Evolutionary conservation across 2,888 invertebrate species (phyloP).

Genomic region (Macrosoma leucophasiata): DNA sequence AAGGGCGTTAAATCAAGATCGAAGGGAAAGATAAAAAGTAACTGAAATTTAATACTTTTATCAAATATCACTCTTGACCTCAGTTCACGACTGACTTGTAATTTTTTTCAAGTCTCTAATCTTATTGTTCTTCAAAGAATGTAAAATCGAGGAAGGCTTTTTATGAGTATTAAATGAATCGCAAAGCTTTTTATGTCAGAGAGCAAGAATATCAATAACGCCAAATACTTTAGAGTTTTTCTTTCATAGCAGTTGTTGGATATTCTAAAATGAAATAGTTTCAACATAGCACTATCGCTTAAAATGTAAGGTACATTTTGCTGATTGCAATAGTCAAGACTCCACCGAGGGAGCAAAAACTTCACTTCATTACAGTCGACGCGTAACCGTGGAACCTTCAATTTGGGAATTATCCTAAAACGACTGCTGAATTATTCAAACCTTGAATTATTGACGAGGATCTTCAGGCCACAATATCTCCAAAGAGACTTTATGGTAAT

Average conservation of each 20-base stretch:
- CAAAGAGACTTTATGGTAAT: slow-evolving; percentile 52
- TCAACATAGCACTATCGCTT: neutral
- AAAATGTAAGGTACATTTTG: slow-evolving; percentile 7
- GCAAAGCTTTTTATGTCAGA: no score
- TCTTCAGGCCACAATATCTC: slow-evolving; percentile 49
- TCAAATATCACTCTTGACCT: slow-evolving; percentile 52
- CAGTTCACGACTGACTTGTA: no score
- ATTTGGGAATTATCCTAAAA: slow-evolving; percentile 62
- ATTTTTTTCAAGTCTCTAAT: neutral
- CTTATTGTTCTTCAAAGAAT: slow-evolving; percentile 5
- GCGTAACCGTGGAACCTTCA: slow-evolving; percentile 52
- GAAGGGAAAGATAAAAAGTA: slow-evolving; percentile 63
- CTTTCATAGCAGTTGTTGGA: no score
- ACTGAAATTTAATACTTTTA: slow-evolving; percentile 66
- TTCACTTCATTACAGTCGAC: slow-evolving; percentile 48
- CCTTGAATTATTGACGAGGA: slow-evolving; percentile 56
- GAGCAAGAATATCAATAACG: no score
- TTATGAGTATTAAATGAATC: neutral
- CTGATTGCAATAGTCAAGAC: slow-evolving; percentile 26
- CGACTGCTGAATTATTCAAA: slow-evolving; percentile 62
- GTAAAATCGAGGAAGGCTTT: neutral
- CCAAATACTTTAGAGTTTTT: no score
- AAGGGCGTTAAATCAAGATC: slow-evolving; percentile 73
- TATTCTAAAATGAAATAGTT: no score
- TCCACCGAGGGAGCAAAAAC: slow-evolving; percentile 33